Conservation (phyloP, 2,113 vertebrate genomes). For the Campylomormyrus tamandua region DNA sequence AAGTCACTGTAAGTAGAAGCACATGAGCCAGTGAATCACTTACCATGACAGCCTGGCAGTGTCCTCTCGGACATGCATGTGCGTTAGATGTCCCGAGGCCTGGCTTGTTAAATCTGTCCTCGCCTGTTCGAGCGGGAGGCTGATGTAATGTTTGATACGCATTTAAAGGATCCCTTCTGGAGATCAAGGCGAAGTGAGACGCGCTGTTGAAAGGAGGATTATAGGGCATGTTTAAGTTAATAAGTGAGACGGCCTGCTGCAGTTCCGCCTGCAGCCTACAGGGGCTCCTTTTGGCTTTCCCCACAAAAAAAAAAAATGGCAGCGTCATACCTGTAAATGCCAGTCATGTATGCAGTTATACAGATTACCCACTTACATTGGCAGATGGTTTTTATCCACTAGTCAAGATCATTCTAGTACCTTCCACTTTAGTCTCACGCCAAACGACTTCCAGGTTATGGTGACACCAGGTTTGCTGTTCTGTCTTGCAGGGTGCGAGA, state of each 20-base stretch:
- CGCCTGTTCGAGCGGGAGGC: not conserved
- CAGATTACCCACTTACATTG: not conserved
- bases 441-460: not conserved
- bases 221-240: not conserved
- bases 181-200: not conserved
- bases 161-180: slow-evolving; percentile 5
- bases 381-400: not conserved
- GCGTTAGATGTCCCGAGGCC: not conserved
- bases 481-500: slow-evolving; percentile 28
- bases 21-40: not conserved
- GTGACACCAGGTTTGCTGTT: not conserved
- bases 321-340: not conserved
- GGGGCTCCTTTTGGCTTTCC: not conserved
- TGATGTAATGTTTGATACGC: not conserved
- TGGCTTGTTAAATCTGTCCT: not conserved
- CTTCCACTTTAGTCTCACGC: not conserved
- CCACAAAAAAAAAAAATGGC: not conserved
- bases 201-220: not conserved
- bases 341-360: not conserved
- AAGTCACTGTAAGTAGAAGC: not conserved
- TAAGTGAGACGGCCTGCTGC: not conserved
- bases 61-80: not conserved
- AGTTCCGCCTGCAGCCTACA: not conserved
- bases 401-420: not conserved
- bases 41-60: not conserved